Evolutionary conservation across 2,113 vertebrate species (phyloP), one percentile per base, ranked within the genome.

Genomic region (Notothenia rossii): DNA sequence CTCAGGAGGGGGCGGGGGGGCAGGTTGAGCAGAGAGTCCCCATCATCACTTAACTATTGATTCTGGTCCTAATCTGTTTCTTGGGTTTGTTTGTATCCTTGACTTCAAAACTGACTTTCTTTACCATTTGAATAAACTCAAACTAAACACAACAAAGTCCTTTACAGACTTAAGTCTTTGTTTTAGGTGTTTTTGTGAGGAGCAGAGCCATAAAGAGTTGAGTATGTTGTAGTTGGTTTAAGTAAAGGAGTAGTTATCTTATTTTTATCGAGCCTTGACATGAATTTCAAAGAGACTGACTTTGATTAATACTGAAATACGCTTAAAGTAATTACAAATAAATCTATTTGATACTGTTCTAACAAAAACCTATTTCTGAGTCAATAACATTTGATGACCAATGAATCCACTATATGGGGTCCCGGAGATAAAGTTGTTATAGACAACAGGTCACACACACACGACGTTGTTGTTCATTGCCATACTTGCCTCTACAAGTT

Each of bases 401-500:
- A 45, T 77, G 10, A 72, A 83, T 48, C 82, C 68, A 84, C 66
- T 79, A 65, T 81, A 79, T 87, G 89, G 91, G 89, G 85, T 81
- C 87, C 75, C 72, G 49, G 81, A 87, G 91, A 93, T 91, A 91
- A 93, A 94, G 91, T 74, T 78, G 87, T 90, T 91, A 89, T 89
- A 84, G 77, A 93, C 85, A 82, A 87, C 84, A 86, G 89, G 86
- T 88, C 88, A 93, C 88, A 89, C 89, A 93, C 89, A 93, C 77
- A 90, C 74, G 89, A 92, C 72, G 87, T 48, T 86, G 93, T 91
- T 71, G 85, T 81, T 91, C 68, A 84, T 90, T 88, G 72, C 75
- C 86, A 98, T 98, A 99, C 98, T 99, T 98, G 98, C 97, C 97
- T 98, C 96, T 94, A 98, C 94, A 95, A 96, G 95, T 97, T 98